Percentiles rank a stretch among this genome's conserved stretches.
These are phyloP conservation scores for Stomatorhinus ivindoensis DNA, from an alignment of 2,113 vertebrate species.

Conservation along the genomic window DNA sequence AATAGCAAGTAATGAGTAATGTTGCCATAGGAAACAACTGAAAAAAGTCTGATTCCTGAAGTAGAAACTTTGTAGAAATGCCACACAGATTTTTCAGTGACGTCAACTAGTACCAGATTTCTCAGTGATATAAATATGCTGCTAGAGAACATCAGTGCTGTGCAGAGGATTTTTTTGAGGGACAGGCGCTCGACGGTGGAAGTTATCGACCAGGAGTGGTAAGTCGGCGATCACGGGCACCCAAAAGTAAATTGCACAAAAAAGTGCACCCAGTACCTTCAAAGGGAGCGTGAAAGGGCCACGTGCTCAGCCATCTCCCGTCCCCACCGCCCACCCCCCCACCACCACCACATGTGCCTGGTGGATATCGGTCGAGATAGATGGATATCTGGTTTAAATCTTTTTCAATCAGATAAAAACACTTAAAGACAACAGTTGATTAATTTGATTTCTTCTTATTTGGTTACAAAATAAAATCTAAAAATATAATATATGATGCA, in stretches of 20 bases:
- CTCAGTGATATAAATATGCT: background rate
- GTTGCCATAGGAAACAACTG: background rate
- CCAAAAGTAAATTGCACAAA: background rate
- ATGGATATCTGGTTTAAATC: background rate
- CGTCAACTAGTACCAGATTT: background rate
- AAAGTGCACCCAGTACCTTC: background rate
- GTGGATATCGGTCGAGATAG: background rate
- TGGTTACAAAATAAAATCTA: background rate
- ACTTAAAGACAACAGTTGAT: background rate
- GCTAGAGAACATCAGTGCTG: background rate
- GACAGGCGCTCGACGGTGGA: background rate
- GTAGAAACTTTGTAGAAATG: background rate
- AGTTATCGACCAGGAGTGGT: background rate
- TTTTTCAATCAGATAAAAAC: background rate
- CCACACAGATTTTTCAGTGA: background rate
- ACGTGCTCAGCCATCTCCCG: background rate
- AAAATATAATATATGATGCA: background rate
- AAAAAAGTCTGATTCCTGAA: background rate
- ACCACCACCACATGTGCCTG: background rate
- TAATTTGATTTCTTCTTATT: background rate
- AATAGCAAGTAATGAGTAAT: background rate
- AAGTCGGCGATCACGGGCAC: background rate
- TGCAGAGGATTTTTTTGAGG: background rate
- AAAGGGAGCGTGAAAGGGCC: background rate
- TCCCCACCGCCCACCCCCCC: background rate